Evolutionary conservation across 1,140 invertebrate species (phyloP).

Genomic region (Lepidurus couesii): DNA sequence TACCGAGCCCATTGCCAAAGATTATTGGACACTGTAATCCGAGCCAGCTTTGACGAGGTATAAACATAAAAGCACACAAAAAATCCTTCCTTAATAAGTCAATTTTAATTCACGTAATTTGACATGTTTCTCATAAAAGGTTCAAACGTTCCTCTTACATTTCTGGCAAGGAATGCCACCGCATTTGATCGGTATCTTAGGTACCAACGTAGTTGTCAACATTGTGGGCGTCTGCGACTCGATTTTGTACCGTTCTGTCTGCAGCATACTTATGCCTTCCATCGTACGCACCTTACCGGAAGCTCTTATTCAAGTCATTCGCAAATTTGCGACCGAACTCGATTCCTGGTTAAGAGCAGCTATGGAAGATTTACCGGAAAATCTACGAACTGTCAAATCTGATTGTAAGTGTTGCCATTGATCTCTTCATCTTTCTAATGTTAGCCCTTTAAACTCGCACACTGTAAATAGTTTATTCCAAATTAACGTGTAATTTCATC

Average conservation of each 20-base stretch:
- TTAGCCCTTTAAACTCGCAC: too few species aligned
- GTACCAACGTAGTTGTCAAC: constrained; percentile 46
- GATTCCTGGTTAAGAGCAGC: constrained; percentile 51
- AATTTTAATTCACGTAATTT: neutral
- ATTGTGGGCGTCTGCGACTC: constrained; percentile 52
- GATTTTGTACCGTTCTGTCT: constrained; percentile 52
- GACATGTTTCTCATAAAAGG: constrained; percentile 39
- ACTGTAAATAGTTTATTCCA: neutral
- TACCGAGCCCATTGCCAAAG: constrained; percentile 53
- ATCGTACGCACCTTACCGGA: constrained; percentile 47
- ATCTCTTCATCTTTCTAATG: neutral
- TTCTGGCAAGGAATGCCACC: constrained; percentile 55
- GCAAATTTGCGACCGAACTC: constrained; percentile 54
- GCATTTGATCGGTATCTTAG: constrained; percentile 49
- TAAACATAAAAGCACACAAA: constrained; percentile 32
- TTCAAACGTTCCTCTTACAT: constrained; percentile 51
- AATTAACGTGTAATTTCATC: constrained; percentile 22
- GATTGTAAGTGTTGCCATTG: constrained; percentile 42
- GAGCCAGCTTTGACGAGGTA: constrained; percentile 53
- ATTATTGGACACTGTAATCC: constrained; percentile 50
- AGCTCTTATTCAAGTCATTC: constrained; percentile 50
- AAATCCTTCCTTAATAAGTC: neutral
- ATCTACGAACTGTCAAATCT: constrained; percentile 50
- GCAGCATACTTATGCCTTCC: constrained; percentile 50
- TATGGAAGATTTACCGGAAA: constrained; percentile 50